A percentile compares a stretch with the other conserved stretches of the same genome.
Evolutionary conservation across 2,113 vertebrate species (phyloP).

Genomic region (Pelodiscus sinensis): DNA sequence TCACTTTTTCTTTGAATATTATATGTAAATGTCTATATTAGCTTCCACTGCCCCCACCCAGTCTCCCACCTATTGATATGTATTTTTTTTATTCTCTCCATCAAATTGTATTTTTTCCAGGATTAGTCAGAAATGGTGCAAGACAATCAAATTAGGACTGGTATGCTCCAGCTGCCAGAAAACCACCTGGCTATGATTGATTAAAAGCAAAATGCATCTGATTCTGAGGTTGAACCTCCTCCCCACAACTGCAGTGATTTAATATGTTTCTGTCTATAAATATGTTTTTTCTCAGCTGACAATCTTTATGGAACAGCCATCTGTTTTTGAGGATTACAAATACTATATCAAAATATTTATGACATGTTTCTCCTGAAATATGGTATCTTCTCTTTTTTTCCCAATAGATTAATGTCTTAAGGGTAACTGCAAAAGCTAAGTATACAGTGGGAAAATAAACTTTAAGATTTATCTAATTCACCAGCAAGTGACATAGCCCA

Average conservation of each 20-base stretch:
- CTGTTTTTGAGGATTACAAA: constrained; percentile 80
- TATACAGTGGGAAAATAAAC: constrained; percentile 69
- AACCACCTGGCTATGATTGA: constrained; percentile 70
- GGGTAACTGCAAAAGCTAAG: constrained; percentile 68
- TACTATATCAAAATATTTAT: constrained; percentile 81
- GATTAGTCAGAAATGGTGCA: constrained; percentile 47
- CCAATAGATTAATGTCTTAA: constrained; percentile 72
- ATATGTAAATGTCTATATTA: neutral
- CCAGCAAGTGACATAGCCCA: constrained; percentile 25
- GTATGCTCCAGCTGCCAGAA: constrained; percentile 64
- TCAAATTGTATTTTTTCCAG: neutral
- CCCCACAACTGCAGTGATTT: constrained; percentile 49
- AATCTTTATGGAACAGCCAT: constrained; percentile 74
- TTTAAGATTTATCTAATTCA: constrained; percentile 68
- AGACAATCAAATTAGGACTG: constrained; percentile 50
- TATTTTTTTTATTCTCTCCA: neutral
- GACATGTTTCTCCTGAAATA: constrained; percentile 73
- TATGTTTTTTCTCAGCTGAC: constrained; percentile 66
- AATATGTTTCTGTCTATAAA: constrained; percentile 75
- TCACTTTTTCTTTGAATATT: neutral
- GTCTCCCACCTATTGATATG: neutral
- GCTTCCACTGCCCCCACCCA: neutral
- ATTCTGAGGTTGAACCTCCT: constrained; percentile 46
- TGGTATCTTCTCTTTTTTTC: constrained; percentile 68
- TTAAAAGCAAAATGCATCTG: constrained; percentile 62